Conservation (phyloP, 2,113 vertebrate species). For the Melanocharis versteri region DNA sequence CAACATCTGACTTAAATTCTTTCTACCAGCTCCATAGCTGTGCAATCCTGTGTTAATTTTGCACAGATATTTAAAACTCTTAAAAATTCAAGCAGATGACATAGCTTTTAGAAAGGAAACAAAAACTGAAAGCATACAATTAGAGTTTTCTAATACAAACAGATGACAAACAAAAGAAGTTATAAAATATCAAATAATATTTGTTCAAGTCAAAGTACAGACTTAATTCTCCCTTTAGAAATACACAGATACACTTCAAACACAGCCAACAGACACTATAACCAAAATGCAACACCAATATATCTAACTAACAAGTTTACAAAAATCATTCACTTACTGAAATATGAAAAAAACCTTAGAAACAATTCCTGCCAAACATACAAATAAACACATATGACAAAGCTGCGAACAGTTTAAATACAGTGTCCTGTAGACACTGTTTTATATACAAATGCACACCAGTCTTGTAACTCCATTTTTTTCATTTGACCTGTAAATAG, state of each 20-base stretch:
- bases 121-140: background rate
- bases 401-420: background rate
- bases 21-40: background rate
- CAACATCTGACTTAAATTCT: background rate
- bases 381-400: slow-evolving; percentile 26
- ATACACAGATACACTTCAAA: background rate
- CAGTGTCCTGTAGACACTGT: background rate
- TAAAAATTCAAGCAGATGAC: background rate
- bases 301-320: background rate
- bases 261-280: background rate
- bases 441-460: background rate
- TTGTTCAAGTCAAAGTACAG: background rate
- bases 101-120: background rate
- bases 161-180: background rate
- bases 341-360: background rate
- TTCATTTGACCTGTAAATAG: background rate
- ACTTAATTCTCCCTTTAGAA: background rate
- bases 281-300: background rate
- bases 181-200: background rate
- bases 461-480: background rate
- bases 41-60: background rate
- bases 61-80: background rate
- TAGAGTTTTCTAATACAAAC: background rate
- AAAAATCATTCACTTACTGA: background rate
- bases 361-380: slow-evolving; percentile 25